Evolutionary conservation across 2,797 vertebrate species (phyloP).

Genomic region (Avahi laniger): DNA sequence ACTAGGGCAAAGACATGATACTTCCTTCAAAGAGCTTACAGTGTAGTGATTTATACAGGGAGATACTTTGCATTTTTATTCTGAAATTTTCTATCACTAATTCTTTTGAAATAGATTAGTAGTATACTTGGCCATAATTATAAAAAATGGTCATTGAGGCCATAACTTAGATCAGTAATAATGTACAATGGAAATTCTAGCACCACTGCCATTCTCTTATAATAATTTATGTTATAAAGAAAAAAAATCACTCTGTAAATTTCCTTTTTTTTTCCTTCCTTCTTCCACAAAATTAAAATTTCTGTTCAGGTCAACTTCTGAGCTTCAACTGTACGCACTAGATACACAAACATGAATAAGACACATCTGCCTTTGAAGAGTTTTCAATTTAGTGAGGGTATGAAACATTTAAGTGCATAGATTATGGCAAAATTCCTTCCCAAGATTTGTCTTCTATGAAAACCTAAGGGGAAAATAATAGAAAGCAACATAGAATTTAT

Average conservation of each 20-base stretch:
- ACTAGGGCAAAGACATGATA: not conserved
- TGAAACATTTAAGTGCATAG: slow-evolving; percentile 11
- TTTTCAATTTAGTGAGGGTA: not conserved
- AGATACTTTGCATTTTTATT: not conserved
- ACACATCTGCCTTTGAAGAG: not conserved
- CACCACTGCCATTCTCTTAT: not conserved
- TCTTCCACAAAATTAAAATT: not conserved
- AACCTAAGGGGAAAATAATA: slow-evolving; percentile 54
- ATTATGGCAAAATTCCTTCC: slow-evolving; percentile 21
- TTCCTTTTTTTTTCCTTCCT: not conserved
- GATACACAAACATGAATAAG: not conserved
- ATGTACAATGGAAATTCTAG: not conserved
- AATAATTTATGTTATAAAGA: not conserved
- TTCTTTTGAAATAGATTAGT: not conserved
- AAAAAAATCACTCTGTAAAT: slow-evolving; percentile 3
- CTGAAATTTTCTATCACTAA: not conserved
- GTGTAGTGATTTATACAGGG: not conserved
- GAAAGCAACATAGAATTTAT: slow-evolving; percentile 60
- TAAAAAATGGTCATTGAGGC: not conserved
- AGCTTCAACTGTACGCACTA: not conserved
- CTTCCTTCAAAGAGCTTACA: not conserved
- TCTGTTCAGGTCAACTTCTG: not conserved
- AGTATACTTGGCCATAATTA: not conserved
- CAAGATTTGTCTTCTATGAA: slow-evolving; percentile 46
- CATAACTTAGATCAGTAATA: not conserved